Evolutionary conservation across 23 tunicate species (phyloP).

Genomic region (Oikopleura albicans): DNA sequence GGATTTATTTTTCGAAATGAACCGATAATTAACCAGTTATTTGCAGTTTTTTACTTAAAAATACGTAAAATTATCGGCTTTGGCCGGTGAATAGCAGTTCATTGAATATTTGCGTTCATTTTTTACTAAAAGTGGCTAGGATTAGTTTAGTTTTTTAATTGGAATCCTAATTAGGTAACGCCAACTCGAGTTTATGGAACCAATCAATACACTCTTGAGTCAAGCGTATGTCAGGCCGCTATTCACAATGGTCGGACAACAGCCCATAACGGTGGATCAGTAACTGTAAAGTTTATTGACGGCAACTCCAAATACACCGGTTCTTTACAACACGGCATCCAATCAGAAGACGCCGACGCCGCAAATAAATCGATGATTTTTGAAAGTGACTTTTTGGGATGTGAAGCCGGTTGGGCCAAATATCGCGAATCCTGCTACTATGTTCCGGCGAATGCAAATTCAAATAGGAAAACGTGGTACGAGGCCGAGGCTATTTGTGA

Average conservation of each 20-base stretch:
- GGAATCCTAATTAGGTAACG: no score
- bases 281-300: slow-evolving; percentile 29
- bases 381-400: slow-evolving; percentile 51
- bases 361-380: slow-evolving; percentile 16
- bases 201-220: slow-evolving; percentile 35
- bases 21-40: no score
- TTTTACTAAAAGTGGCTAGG: no score
- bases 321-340: slow-evolving; percentile 41
- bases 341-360: slow-evolving; percentile 27
- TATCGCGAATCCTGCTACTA: slow-evolving; percentile 74
- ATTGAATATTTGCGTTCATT: no score
- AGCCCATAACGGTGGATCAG: slow-evolving; percentile 76
- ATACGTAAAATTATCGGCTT: no score
- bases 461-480: slow-evolving; percentile 26
- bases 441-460: slow-evolving; percentile 22
- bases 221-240: slow-evolving; percentile 66
- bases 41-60: no score
- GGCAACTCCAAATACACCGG: slow-evolving; percentile 28
- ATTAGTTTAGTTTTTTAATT: no score
- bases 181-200: slow-evolving; percentile 43
- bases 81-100: no score
- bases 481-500: slow-evolving; percentile 56
- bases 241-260: slow-evolving; percentile 29
- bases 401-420: slow-evolving; percentile 58
- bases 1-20: no score